These are phyloP conservation scores for Otus scops DNA, from an alignment of 2,797 vertebrate species.

Conservation along the genomic window DNA sequence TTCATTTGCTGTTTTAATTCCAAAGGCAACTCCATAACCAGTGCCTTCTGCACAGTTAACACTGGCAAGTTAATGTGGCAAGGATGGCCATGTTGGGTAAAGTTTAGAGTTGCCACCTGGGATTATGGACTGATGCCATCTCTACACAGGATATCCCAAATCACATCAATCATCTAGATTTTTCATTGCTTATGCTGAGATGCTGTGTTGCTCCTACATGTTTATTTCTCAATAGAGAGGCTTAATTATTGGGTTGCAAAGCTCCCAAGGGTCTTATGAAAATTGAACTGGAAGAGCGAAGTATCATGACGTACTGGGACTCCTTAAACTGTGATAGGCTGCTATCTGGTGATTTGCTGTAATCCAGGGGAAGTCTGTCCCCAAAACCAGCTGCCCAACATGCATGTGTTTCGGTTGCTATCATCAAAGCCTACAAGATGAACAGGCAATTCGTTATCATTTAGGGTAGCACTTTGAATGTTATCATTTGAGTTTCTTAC, in stretches of 20 bases:
- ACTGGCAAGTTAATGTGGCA: neutral
- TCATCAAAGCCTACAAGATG: neutral
- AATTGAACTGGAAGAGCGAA: neutral
- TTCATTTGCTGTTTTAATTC: neutral
- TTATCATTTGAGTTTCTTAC: conserved; percentile 21
- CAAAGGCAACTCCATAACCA: neutral
- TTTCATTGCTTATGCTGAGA: neutral
- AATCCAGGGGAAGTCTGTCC: neutral
- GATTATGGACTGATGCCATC: neutral
- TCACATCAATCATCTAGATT: neutral
- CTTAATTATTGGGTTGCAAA: conserved; percentile 12
- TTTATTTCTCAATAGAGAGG: conserved; percentile 26
- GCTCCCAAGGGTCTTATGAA: neutral
- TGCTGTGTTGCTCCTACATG: neutral
- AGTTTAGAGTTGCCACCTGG: neutral
- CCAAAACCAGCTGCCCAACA: neutral
- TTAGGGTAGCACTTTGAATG: neutral
- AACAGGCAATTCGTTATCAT: neutral
- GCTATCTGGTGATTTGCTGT: neutral
- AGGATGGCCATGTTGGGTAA: neutral
- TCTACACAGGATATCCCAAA: neutral
- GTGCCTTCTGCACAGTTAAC: neutral
- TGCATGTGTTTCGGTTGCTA: neutral
- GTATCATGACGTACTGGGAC: neutral
- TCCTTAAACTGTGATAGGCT: neutral